These are phyloP conservation scores for Axis porcinus DNA, from an alignment of 2,113 vertebrate genomes.

Conservation along the genomic window DNA sequence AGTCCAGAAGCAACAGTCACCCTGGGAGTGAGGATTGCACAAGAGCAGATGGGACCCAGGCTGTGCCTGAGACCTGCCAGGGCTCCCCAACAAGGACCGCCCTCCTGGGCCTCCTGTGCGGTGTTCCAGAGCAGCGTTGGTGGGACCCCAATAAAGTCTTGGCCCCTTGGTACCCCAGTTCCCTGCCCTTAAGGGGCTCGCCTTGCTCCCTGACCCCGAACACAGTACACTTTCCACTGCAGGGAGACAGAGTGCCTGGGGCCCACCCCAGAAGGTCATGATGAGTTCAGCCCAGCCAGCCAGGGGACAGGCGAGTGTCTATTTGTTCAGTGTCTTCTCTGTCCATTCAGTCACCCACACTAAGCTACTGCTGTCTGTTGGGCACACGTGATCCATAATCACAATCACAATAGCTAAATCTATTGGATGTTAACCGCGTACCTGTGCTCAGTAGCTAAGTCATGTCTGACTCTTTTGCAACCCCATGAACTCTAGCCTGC, in stretches of 20 bases:
- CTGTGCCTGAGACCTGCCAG: neutral
- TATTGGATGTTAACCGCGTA: fast-evolving
- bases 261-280: neutral
- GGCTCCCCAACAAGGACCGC: neutral
- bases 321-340: neutral
- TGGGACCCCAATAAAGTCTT: neutral
- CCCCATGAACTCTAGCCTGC: neutral
- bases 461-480: neutral
- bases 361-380: neutral
- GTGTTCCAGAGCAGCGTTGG: neutral
- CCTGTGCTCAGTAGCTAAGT: neutral
- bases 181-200: neutral
- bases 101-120: neutral
- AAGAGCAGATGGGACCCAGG: neutral
- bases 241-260: neutral
- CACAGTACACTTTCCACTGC: neutral
- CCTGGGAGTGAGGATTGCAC: neutral
- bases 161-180: too few species aligned
- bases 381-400: neutral
- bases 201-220: neutral
- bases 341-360: neutral
- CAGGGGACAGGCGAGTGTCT: neutral
- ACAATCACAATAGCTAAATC: neutral
- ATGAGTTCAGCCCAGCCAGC: neutral
- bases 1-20: neutral